These are phyloP conservation scores for Penaeus indicus DNA, from an alignment of 1,140 invertebrate genomes.

Conservation along the genomic window DNA sequence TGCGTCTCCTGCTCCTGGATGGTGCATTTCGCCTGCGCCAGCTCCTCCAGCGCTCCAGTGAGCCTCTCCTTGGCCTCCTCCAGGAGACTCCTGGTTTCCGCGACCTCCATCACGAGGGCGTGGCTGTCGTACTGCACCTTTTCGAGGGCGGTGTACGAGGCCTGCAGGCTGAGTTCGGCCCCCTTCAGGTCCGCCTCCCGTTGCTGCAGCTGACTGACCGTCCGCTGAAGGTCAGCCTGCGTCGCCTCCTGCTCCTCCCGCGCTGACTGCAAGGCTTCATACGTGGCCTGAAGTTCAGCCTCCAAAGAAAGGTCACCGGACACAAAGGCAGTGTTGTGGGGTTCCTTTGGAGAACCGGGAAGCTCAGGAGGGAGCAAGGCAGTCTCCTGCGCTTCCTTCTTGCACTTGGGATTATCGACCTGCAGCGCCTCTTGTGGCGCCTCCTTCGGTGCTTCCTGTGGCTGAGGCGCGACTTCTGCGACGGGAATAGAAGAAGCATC, in stretches of 20 bases:
- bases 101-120: conserved; percentile 46
- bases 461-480: background rate
- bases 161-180: conserved; percentile 23
- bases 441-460: background rate
- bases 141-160: conserved; percentile 39
- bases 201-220: conserved; percentile 33
- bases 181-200: conserved; percentile 31
- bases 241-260: conserved; percentile 42
- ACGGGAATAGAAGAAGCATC: background rate
- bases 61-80: conserved; percentile 25
- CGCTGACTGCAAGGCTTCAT: conserved; percentile 38
- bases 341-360: background rate
- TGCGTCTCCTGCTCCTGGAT: conserved; percentile 28
- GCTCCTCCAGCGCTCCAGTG: conserved; percentile 1
- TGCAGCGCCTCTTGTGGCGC: too few species aligned
- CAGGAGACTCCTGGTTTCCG: conserved; percentile 26
- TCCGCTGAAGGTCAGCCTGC: conserved; percentile 46
- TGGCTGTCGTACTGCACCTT: conserved; percentile 44
- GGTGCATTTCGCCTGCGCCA: conserved; percentile 24
- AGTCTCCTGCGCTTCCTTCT: too few species aligned
- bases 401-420: too few species aligned
- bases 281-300: conserved; percentile 42
- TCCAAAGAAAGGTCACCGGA: conserved; percentile 44
- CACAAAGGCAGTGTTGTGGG: conserved; percentile 5
- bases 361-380: too few species aligned